These are phyloP conservation scores for Struthio camelus DNA, from an alignment of 2,113 vertebrate species.

Conservation along the genomic window DNA sequence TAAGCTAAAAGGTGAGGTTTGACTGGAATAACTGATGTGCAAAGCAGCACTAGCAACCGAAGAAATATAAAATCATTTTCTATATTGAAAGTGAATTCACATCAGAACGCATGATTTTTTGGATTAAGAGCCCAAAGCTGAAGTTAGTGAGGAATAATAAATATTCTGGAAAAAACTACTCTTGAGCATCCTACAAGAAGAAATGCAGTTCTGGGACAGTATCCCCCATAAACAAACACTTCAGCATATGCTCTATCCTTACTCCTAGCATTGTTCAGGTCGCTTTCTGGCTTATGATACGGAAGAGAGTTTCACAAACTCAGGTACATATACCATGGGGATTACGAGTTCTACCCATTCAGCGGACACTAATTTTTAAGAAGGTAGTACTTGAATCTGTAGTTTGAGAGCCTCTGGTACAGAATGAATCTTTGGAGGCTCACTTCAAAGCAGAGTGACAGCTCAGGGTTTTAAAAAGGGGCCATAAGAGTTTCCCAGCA, in stretches of 20 bases:
- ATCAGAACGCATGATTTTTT: not conserved
- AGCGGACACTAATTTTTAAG: not conserved
- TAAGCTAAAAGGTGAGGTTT: not conserved
- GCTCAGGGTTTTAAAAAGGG: not conserved
- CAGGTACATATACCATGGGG: not conserved
- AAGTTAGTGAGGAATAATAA: not conserved
- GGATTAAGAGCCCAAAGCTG: not conserved
- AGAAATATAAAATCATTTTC: not conserved
- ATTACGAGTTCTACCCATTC: not conserved
- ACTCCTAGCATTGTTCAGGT: not conserved
- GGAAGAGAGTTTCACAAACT: not conserved
- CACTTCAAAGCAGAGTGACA: not conserved
- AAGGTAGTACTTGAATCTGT: not conserved
- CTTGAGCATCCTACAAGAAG: not conserved
- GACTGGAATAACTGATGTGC: not conserved
- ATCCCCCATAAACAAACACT: not conserved
- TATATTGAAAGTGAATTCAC: not conserved
- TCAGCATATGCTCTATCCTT: not conserved
- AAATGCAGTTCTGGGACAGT: not conserved
- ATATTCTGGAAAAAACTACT: not conserved
- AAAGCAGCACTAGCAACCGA: not conserved
- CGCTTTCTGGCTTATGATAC: not conserved
- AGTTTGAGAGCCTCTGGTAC: not conserved
- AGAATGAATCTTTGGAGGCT: not conserved
- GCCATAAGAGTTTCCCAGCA: not conserved